Evolutionary conservation across 2,113 vertebrate species (phyloP).

Genomic region (Prolemur simus): DNA sequence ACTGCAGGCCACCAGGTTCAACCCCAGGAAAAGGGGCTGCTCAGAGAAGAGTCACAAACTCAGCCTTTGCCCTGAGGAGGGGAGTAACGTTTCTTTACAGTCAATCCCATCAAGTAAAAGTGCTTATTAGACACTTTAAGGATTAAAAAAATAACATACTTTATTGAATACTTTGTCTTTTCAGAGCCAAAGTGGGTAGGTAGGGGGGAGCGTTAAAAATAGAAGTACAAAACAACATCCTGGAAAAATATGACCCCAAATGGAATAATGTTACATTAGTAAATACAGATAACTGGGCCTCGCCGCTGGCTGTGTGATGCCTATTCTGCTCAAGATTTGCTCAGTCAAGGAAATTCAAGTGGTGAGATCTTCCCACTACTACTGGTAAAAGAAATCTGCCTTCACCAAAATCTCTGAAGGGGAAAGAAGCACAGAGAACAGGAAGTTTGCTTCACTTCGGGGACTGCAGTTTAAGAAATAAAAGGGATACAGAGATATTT

Average conservation of each 20-base stretch:
- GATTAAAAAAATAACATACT: not conserved
- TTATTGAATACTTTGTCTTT: constrained; percentile 25
- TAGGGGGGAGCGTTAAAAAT: constrained; percentile 19
- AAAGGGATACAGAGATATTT: not conserved
- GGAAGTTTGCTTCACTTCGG: not conserved
- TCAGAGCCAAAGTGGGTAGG: constrained; percentile 5
- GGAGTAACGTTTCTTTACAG: not conserved
- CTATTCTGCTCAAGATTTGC: not conserved
- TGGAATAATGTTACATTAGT: not conserved
- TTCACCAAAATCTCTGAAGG: not conserved
- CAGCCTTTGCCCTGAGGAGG: not conserved
- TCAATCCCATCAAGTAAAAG: not conserved
- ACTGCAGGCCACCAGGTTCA: not conserved
- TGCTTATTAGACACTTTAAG: not conserved
- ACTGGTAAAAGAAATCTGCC: not conserved
- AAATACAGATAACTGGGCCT: not conserved
- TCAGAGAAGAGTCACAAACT: not conserved
- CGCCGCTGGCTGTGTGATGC: not conserved
- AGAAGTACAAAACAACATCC: constrained; percentile 34
- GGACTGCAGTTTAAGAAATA: not conserved
- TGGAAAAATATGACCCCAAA: constrained; percentile 25
- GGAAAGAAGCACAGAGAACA: not conserved
- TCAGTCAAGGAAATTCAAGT: not conserved
- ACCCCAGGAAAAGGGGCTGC: not conserved
- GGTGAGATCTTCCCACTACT: not conserved